Evolutionary conservation across 2,888 invertebrate genomes (phyloP), one percentile per base, ranked within the genome.

Genomic region (Drosophila infuscata): DNA sequence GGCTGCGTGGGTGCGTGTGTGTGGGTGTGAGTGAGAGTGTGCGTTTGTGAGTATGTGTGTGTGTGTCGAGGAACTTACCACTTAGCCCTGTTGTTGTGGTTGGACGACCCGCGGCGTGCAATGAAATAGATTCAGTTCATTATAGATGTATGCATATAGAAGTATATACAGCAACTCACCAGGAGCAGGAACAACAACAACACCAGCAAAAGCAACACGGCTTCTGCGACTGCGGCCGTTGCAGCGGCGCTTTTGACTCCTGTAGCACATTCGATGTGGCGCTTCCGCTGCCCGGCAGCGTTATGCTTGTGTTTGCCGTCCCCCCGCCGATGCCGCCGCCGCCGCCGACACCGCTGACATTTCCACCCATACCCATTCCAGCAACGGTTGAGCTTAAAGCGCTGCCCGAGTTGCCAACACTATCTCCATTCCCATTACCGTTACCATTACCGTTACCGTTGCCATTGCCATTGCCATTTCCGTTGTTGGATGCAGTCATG

Each of bases 141-240:
- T 67, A 46, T 25, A 38, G 25, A 15, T 33, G 15, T 17, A 30
- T 46, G 15, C 68, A 11, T 3, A 46, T 62, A 52, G 17, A 49
- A 32, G n/a, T 32, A 29, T 25, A 43, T 11, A 20, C 54, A 25
- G 25, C 20, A 46, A 93, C 94, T 94, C 93, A 95, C 95, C 95
- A 95, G 91, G 95, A 95, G 93, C 95, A 96, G 92, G 95, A 95
- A 93, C 95, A 96, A 92, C 95, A 95, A 91, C 95, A 96, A 92
- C 95, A 95, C 95, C 95, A 95, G 88, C 95, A 95, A 84, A 95
- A 94, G 91, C 95, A 95, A 91, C 95, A 95, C 57, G 95, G 95
- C 91, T 95, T 95, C 81, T 94, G 94, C 61, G 94, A 93, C 91
- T 94, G 91, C 92, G 93, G 91, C 89, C 91, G 92, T 77, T 91